Evolutionary conservation across 2,888 invertebrate species (phyloP).

Genomic region (Hypomecis punctinalis): DNA sequence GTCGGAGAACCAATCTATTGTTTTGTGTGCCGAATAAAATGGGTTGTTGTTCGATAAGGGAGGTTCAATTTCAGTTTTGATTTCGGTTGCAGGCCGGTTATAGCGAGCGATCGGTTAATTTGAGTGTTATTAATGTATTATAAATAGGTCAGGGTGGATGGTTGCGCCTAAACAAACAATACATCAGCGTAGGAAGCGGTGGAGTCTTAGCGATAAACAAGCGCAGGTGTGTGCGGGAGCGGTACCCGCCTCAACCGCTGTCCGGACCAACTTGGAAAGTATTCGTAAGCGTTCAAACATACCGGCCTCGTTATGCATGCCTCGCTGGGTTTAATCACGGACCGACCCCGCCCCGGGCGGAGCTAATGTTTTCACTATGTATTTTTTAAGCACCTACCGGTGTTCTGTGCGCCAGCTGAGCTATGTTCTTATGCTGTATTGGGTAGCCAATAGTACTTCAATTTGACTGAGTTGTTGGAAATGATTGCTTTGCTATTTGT

Average conservation of each 20-base stretch:
- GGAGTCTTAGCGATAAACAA: conserved; percentile 75
- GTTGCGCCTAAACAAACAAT: conserved; percentile 75
- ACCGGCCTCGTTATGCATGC: conserved; percentile 81
- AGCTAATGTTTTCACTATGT: conserved; percentile 81
- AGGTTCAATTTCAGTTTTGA: conserved; percentile 33
- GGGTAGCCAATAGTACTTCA: too few species aligned
- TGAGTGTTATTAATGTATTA: conserved; percentile 68
- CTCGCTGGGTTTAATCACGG: conserved; percentile 82
- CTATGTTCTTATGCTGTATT: conserved; percentile 45
- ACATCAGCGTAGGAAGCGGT: conserved; percentile 56
- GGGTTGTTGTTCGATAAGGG: conserved; percentile 35
- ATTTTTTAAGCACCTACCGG: conserved; percentile 74
- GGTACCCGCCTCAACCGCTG: conserved; percentile 66
- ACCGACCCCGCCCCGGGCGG: conserved; percentile 70
- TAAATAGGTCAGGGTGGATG: conserved; percentile 64
- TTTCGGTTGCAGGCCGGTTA: conserved; percentile 20
- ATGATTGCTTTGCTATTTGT: neutral
- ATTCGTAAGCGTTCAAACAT: conserved; percentile 81
- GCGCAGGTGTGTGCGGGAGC: conserved; percentile 68
- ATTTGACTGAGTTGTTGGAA: neutral
- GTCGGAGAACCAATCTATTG: conserved; percentile 42
- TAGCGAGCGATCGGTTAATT: conserved; percentile 52
- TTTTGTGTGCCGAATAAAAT: conserved; percentile 44
- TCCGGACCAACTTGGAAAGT: conserved; percentile 76
- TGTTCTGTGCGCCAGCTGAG: conserved; percentile 54